These are phyloP conservation scores for human (Homo sapiens) DNA, from an alignment of 2,113 vertebrate genomes.

Conservation along the genomic window GRCh38 chr2:241000501-241001000, in stretches of 20 bases:
- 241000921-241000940: not conserved
- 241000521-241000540: accelerated
- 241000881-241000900: not conserved
- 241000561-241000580: not conserved
- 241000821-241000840: accelerated
- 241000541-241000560: not conserved
- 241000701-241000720: not conserved
- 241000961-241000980: no score
- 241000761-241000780: not conserved
- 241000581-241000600: not conserved
- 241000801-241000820: not conserved
- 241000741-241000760: not conserved
- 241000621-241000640: not conserved
- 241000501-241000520: not conserved
- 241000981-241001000: not conserved
- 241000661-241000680: not conserved
- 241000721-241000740: not conserved
- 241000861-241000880: not conserved
- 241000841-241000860: not conserved
- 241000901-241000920: not conserved
- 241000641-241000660: not conserved
- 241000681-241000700: not conserved
- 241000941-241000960: accelerated
- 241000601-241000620: constrained; percentile 28
- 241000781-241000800: not conserved